Percentiles rank a stretch among this genome's conserved stretches.
Evolutionary conservation across 2,888 invertebrate species (phyloP).

Genomic region (Hirtodrosophila cameraria): DNA sequence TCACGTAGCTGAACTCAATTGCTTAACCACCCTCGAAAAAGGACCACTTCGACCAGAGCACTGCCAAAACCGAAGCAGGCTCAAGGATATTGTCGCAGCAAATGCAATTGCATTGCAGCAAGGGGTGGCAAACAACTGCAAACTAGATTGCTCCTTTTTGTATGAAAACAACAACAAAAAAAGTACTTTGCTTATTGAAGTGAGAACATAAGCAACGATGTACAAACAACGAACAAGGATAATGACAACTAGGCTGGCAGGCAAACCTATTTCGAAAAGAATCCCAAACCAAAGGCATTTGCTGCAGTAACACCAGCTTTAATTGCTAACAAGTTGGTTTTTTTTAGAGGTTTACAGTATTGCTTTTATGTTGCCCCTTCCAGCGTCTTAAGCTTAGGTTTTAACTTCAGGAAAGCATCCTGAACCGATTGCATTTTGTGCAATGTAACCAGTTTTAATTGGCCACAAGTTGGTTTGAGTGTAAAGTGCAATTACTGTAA

Average conservation of each 20-base stretch:
- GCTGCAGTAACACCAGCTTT: constrained; percentile 19
- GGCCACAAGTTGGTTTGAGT: constrained; percentile 19
- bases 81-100: constrained; percentile 41
- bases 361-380: neutral
- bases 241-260: constrained; percentile 27
- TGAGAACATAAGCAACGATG: constrained; percentile 61
- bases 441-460: constrained; percentile 25
- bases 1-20: constrained; percentile 60
- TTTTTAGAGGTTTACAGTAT: too few species aligned
- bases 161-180: neutral
- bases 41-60: neutral
- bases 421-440: constrained; percentile 28
- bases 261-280: neutral
- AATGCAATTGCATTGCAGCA: constrained; percentile 56
- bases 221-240: constrained; percentile 22
- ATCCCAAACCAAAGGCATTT: constrained; percentile 24
- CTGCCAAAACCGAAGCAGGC: constrained; percentile 6
- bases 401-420: neutral
- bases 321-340: constrained; percentile 26
- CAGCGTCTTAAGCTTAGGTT: too few species aligned
- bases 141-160: constrained; percentile 40
- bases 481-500: constrained; percentile 17
- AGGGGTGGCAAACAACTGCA: constrained; percentile 2
- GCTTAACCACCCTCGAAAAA: constrained; percentile 53
- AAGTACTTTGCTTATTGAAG: constrained; percentile 55